These are phyloP conservation scores for Brevimyrus niger DNA, from an alignment of 2,113 vertebrate species.

Conservation along the genomic window DNA sequence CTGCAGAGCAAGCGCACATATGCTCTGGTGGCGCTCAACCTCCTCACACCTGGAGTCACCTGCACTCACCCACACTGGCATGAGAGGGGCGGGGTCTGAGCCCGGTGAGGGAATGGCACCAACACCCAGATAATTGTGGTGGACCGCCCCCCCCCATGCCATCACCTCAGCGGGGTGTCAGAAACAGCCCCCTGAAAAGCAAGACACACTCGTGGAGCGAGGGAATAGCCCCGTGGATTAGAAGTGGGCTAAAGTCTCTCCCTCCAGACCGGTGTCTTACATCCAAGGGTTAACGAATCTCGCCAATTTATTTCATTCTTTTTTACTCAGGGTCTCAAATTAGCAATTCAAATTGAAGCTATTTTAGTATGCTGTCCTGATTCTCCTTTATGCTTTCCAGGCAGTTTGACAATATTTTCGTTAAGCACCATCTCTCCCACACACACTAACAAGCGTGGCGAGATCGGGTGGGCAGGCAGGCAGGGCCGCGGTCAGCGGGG, in stretches of 20 bases:
- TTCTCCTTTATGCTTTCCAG: conserved; percentile 45
- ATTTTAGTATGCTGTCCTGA: conserved; percentile 33
- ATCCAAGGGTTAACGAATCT: conserved; percentile 23
- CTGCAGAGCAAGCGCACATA: neutral
- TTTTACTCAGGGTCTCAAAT: conserved; percentile 42
- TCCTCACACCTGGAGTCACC: neutral
- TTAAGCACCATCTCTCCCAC: conserved; percentile 44
- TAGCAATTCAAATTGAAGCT: conserved; percentile 46
- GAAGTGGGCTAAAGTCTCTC: conserved; percentile 8
- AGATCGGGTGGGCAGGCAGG: conserved; percentile 12
- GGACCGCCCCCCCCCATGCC: neutral
- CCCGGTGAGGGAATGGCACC: neutral
- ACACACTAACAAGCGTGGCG: conserved; percentile 46
- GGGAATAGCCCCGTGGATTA: conserved; percentile 15
- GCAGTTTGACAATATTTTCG: conserved; percentile 51
- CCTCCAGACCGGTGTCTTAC: neutral
- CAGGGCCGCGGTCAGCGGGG: too few relatives aligned
- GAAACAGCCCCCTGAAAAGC: conserved; percentile 37
- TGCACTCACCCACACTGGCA: neutral
- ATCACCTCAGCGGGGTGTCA: neutral
- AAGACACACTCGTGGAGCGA: conserved; percentile 36
- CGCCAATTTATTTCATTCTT: conserved; percentile 13
- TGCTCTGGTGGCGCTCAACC: neutral
- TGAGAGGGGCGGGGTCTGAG: neutral
- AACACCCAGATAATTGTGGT: neutral